Conservation (phyloP, 2,888 invertebrate genomes). For the Saturnia japonica region DNA sequence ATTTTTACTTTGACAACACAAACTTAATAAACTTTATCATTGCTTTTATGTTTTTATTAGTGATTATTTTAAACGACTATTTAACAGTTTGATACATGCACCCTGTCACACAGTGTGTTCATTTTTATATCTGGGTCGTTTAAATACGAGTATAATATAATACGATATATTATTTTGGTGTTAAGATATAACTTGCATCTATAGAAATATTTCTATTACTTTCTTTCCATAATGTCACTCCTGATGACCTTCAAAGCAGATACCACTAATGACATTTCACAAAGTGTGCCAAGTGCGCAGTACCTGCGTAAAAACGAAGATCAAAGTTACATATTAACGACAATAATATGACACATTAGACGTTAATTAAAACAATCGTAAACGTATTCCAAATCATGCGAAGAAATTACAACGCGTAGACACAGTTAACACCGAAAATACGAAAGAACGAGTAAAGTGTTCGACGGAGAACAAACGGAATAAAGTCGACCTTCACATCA, state of each 20-base stretch:
- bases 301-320: constrained; percentile 67
- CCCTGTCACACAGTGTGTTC: constrained; percentile 79
- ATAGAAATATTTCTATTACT: constrained; percentile 11
- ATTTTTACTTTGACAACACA: constrained; percentile 15
- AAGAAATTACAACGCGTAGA: constrained; percentile 74
- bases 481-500: constrained; percentile 58
- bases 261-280: constrained; percentile 60
- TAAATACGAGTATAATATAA: constrained; percentile 25
- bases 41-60: constrained; percentile 13
- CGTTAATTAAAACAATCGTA: constrained; percentile 67
- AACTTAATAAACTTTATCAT: constrained; percentile 37
- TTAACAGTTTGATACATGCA: constrained; percentile 67
- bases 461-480: constrained; percentile 58
- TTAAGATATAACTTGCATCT: background rate
- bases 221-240: constrained; percentile 22
- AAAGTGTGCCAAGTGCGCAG: constrained; percentile 79
- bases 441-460: constrained; percentile 58
- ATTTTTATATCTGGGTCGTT: constrained; percentile 30
- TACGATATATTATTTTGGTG: background rate
- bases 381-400: constrained; percentile 75
- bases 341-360: constrained; percentile 62
- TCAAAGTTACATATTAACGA: constrained; percentile 55
- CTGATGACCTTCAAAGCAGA: constrained; percentile 53
- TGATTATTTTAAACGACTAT: constrained; percentile 16
- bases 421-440: constrained; percentile 71